phyloP scores from a whole-genome alignment of 1,140 invertebrate genomes.

The Lordiphosa mommai region DNA sequence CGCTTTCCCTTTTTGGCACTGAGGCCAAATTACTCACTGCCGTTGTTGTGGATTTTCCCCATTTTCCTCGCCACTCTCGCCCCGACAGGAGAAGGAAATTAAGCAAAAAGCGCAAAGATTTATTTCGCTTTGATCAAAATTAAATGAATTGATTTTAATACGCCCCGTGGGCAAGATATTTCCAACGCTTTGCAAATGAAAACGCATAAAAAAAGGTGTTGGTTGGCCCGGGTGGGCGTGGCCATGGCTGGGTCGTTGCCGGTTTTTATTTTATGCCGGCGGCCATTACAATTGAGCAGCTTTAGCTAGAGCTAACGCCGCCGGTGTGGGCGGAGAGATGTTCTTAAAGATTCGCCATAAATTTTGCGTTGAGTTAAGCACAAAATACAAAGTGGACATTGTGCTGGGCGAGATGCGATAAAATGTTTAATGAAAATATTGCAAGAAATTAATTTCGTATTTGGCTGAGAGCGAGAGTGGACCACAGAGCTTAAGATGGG shows the following conservation, averaged over 20 bases:
- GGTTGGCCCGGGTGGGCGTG: conserved; percentile 40
- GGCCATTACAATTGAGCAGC: conserved; percentile 55
- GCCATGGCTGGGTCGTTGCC: conserved; percentile 25
- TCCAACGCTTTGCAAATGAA: conserved; percentile 67
- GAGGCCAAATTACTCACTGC: conserved; percentile 69
- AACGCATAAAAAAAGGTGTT: conserved; percentile 67
- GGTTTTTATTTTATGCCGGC: conserved; percentile 40
- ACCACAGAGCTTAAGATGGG: conserved; percentile 7
- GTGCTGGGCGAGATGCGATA: conserved; percentile 18
- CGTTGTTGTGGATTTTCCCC: conserved; percentile 71
- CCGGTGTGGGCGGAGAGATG: conserved; percentile 6
- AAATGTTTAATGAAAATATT: conserved; percentile 38
- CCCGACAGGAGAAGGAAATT: conserved; percentile 60
- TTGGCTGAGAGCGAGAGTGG: not conserved
- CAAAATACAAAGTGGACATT: conserved; percentile 19
- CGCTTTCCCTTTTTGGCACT: conserved; percentile 15
- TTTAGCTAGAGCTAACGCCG: conserved; percentile 12
- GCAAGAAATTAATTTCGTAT: conserved; percentile 30
- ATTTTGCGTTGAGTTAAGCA: conserved; percentile 49
- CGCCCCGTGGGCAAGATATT: conserved; percentile 77
- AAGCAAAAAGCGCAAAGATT: conserved; percentile 78
- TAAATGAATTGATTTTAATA: conserved; percentile 79
- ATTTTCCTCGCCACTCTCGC: conserved; percentile 23
- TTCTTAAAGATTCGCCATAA: conserved; percentile 53
- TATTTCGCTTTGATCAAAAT: conserved; percentile 78